Evolutionary conservation across 1,140 invertebrate genomes (phyloP).

Genomic region (Heliconius congener): DNA sequence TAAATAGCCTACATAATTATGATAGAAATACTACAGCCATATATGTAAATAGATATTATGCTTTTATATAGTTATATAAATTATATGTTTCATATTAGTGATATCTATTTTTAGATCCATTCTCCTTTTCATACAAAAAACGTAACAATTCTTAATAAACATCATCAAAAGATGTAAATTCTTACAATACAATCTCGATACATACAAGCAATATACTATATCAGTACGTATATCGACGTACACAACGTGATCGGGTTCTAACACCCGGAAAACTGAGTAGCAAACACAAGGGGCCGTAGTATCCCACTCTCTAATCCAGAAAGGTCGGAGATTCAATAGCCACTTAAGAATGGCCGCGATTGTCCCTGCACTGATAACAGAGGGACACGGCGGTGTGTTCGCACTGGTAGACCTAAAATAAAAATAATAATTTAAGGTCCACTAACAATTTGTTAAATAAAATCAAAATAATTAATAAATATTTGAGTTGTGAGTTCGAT

Average conservation of each 20-base stretch:
- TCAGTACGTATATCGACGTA: background rate
- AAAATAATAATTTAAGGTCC: background rate
- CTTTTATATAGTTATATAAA: no score
- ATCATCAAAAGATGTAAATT: background rate
- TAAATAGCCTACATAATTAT: no score
- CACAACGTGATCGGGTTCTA: background rate
- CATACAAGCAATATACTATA: background rate
- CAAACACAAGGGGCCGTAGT: conserved; percentile 55
- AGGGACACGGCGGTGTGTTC: conserved; percentile 5
- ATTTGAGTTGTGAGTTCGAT: no score
- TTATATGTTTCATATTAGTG: no score
- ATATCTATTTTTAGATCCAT: background rate
- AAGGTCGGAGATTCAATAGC: conserved; percentile 66
- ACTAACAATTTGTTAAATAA: no score
- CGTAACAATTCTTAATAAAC: background rate
- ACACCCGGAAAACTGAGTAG: conserved; percentile 30
- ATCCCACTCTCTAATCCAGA: conserved; percentile 57
- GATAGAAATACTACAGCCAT: no score
- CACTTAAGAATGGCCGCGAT: conserved; percentile 58
- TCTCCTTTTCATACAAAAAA: background rate
- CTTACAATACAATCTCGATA: background rate
- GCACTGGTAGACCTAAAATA: background rate
- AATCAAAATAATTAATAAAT: no score
- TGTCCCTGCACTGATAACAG: conserved; percentile 55
- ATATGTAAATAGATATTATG: no score